Conservation (phyloP, 2,113 vertebrate species). For the Microtus pennsylvanicus region DNA sequence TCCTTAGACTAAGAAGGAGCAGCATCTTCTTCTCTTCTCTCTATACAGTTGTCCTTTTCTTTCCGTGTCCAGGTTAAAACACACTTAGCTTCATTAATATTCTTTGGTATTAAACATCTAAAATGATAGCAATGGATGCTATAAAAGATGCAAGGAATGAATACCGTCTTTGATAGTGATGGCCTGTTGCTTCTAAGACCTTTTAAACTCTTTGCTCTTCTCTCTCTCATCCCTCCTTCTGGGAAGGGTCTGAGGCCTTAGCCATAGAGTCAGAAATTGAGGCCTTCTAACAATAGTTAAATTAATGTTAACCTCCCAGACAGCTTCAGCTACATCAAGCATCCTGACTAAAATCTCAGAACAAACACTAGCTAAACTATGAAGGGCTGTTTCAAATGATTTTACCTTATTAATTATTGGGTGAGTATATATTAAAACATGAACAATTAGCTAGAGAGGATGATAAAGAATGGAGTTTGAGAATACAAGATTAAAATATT, state of each 20-base stretch:
- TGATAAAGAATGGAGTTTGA: background rate
- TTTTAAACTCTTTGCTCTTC: background rate
- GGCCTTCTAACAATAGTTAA: background rate
- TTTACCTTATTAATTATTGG: background rate
- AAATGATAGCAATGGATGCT: background rate
- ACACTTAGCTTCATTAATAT: background rate
- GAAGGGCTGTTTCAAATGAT: background rate
- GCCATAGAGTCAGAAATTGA: background rate
- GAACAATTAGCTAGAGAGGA: background rate
- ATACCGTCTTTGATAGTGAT: background rate
- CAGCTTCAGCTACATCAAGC: background rate
- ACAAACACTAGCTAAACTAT: background rate
- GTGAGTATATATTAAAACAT: background rate
- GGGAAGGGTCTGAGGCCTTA: background rate
- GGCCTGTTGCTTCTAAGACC: background rate
- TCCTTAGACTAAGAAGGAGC: background rate
- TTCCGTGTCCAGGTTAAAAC: rapidly evolving
- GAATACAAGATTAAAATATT: background rate
- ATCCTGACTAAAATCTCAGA: background rate
- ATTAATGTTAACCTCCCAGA: background rate
- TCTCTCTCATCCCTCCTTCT: background rate
- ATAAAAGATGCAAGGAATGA: too few species aligned
- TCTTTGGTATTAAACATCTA: background rate
- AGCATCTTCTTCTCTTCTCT: background rate
- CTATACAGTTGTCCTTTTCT: background rate